A percentile compares a stretch with the other conserved stretches of the same genome.
These are phyloP conservation scores for Drosophila merina DNA, from an alignment of 2,888 invertebrate genomes.

Conservation along the genomic window DNA sequence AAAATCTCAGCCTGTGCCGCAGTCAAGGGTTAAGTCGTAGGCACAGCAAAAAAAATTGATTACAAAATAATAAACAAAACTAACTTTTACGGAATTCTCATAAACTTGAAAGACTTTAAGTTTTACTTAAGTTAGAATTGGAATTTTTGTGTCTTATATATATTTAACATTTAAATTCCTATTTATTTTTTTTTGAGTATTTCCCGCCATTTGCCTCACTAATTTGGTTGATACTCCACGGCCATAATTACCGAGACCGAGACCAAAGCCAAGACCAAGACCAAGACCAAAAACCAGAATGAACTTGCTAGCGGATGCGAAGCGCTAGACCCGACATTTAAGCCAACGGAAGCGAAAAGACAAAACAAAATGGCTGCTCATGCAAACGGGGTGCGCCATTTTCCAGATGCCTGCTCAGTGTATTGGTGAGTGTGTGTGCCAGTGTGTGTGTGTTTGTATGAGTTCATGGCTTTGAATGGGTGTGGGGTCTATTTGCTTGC, in stretches of 20 bases:
- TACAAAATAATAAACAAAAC: not conserved
- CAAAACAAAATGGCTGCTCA: constrained; percentile 75
- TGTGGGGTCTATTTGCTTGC: constrained; percentile 58
- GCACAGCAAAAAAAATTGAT: constrained; percentile 18
- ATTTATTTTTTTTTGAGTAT: constrained; percentile 33
- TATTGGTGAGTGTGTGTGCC: constrained; percentile 4
- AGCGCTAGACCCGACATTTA: constrained; percentile 63
- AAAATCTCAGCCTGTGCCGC: constrained; percentile 60
- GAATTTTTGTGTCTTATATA: not conserved
- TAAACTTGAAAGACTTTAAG: too few relatives aligned
- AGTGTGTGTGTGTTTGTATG: constrained; percentile 7
- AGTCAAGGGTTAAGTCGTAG: constrained; percentile 43
- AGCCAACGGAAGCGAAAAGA: constrained; percentile 73
- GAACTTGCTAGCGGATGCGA: constrained; percentile 54
- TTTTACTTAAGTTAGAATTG: too few relatives aligned
- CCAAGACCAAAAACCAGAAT: constrained; percentile 23
- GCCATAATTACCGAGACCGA: constrained; percentile 62
- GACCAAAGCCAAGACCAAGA: constrained; percentile 27
- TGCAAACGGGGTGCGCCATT: constrained; percentile 69
- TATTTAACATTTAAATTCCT: not conserved
- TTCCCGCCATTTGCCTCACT: constrained; percentile 49
- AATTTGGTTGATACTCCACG: constrained; percentile 64
- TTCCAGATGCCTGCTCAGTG: constrained; percentile 42
- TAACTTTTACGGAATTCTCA: too few relatives aligned
- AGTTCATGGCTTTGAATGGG: constrained; percentile 8